Evolutionary conservation across 2,888 invertebrate genomes (phyloP), one percentile per base, ranked within the genome.

Genomic region (Nezara viridula): DNA sequence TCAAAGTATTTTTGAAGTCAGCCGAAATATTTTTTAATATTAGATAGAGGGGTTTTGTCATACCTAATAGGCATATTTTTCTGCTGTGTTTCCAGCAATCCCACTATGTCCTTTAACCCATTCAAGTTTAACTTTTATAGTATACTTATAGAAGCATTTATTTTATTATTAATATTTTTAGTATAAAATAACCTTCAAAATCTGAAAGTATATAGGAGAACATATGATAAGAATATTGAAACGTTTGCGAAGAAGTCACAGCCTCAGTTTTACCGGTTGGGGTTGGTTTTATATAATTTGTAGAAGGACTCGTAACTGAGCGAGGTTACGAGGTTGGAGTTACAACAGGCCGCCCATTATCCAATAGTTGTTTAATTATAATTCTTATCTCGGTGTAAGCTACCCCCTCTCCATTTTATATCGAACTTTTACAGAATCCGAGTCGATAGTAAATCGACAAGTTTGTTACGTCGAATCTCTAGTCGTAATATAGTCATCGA

Each of bases 261-360:
- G 21, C 44, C n/a, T 81, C 14, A 2, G n/a, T 81, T 4, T 81
- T 81, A 40, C 44, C n/a, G 37, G 81, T 44, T n/a, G 4, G n/a
- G 5, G 81, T 81, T 14, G 14, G 44, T 47, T 81, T 81, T 81
- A 81, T 81, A 81, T 81, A 81, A 81, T 81, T 81, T 10, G 24
- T 81, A 2, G 81, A 81, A 44, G n/a, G 81, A 37, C n/a, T 81
- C 81, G 81, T 81, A 81, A 81, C 44, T n/a, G 44, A n/a, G n/a
- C n/a, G 44, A n/a, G 44, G 81, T 81, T 81, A 81, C 81, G 81
- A 81, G 44, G 7, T 14, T 3, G 44, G 44, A 47, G 88, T 88
- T 88, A 73, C 88, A 88, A 88, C 24, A 88, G 66, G 19, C n/a
- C 27, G 44, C 44, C 27, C 88, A 88, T 88, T 88, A 88, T 88